phyloP scores from a whole-genome alignment of 2,113 vertebrate genomes.

The Spermophilus dauricus region DNA sequence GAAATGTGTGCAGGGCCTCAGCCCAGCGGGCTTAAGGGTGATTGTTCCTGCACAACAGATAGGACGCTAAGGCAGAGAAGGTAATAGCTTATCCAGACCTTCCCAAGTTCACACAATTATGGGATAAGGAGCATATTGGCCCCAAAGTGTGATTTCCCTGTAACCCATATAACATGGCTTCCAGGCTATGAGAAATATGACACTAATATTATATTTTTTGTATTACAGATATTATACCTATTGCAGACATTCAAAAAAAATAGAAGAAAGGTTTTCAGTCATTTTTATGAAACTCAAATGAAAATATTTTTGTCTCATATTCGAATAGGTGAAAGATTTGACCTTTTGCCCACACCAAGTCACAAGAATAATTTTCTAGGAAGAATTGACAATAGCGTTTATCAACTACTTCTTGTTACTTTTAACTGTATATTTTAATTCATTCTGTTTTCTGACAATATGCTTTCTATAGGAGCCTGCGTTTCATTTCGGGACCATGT shows the following conservation, averaged over 20 bases:
- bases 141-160: not conserved
- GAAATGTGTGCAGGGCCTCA: not conserved
- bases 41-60: not conserved
- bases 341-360: not conserved
- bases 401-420: constrained; percentile 14
- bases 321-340: not conserved
- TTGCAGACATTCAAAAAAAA: not conserved
- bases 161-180: not conserved
- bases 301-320: not conserved
- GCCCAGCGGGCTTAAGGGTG: too few relatives aligned
- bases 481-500: not conserved
- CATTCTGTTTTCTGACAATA: constrained; percentile 59
- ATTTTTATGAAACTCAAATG: not conserved
- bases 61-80: not conserved
- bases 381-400: constrained; percentile 9
- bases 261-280: not conserved
- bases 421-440: constrained; percentile 41
- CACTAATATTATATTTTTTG: not conserved
- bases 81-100: not conserved
- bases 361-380: constrained; percentile 6
- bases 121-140: not conserved
- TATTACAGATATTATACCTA: not conserved
- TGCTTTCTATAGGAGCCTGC: not conserved
- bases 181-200: not conserved
- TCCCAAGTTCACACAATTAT: not conserved